A percentile compares a stretch with the other conserved stretches of the same genome.
Conservation (phyloP, 2,113 vertebrate species). For the Amazona guildingii region DNA sequence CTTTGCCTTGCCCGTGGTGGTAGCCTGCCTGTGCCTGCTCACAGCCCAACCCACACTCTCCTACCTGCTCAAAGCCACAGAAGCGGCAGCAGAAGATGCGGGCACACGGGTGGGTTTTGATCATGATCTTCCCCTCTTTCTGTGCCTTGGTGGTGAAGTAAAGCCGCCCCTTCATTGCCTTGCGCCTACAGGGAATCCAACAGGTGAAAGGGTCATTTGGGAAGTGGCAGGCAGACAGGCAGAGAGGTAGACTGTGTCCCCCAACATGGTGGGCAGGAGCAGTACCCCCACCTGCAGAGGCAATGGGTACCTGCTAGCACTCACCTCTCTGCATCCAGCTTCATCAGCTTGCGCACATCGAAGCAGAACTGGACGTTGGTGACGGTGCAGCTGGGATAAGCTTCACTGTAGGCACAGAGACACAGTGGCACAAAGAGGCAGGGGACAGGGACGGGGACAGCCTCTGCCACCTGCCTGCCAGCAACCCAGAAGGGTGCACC, state of each 20-base stretch:
- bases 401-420: constrained; percentile 81
- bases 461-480: neutral
- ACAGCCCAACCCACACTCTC: neutral
- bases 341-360: constrained; percentile 88
- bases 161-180: constrained; percentile 93
- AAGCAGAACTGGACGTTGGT: constrained; percentile 94
- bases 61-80: constrained; percentile 92
- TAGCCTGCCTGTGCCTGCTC: neutral
- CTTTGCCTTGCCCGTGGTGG: neutral
- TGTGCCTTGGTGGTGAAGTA: constrained; percentile 92
- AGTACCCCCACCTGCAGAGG: neutral
- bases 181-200: constrained; percentile 75
- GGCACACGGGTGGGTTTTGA: constrained; percentile 90
- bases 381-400: constrained; percentile 92
- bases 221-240: neutral
- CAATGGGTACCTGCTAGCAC: fast-evolving
- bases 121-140: constrained; percentile 91
- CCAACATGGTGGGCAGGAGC: neutral
- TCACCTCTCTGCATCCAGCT: constrained; percentile 90
- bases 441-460: fast-evolving
- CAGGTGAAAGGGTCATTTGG: fast-evolving
- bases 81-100: constrained; percentile 89
- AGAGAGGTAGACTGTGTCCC: neutral
- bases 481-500: neutral
- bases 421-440: neutral